phyloP scores from a whole-genome alignment of 2,113 vertebrate genomes.

The Arvicanthis niloticus region DNA sequence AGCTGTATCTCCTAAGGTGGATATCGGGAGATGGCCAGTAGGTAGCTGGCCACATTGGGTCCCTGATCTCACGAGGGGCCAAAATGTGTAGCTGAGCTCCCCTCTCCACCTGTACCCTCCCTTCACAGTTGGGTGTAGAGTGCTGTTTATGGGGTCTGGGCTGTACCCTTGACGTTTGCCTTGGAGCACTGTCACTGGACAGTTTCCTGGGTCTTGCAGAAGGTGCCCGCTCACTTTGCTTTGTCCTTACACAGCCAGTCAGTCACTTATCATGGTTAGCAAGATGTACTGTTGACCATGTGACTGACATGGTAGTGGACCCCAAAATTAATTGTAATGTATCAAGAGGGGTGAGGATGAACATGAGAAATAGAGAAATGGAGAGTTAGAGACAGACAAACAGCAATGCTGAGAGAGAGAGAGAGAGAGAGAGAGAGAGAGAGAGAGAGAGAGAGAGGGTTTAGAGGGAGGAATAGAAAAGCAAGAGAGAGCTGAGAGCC shows the following conservation, averaged over 20 bases:
- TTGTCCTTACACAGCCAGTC: background rate
- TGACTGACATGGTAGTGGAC: background rate
- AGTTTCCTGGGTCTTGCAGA: background rate
- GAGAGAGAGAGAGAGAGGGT: fast-evolving
- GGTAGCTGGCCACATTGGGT: background rate
- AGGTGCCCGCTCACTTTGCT: background rate
- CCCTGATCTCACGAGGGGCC: background rate
- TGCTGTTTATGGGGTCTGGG: background rate
- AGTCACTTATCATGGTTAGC: too few relatives aligned
- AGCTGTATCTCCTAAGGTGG: background rate
- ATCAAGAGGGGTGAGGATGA: background rate
- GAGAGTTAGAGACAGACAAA: background rate
- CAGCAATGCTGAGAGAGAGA: background rate
- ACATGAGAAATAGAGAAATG: background rate
- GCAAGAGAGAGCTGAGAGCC: background rate
- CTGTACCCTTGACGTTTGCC: background rate
- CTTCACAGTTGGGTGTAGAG: too few relatives aligned
- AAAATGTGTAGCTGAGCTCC: background rate
- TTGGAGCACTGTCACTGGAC: background rate
- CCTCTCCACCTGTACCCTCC: background rate
- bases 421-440: fast-evolving
- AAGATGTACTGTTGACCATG: background rate
- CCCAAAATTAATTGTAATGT: background rate
- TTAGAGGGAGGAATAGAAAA: background rate
- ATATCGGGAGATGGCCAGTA: background rate